phyloP scores from a whole-genome alignment of 92 coral and sea anemone species.

The Siderastrea radians region DNA sequence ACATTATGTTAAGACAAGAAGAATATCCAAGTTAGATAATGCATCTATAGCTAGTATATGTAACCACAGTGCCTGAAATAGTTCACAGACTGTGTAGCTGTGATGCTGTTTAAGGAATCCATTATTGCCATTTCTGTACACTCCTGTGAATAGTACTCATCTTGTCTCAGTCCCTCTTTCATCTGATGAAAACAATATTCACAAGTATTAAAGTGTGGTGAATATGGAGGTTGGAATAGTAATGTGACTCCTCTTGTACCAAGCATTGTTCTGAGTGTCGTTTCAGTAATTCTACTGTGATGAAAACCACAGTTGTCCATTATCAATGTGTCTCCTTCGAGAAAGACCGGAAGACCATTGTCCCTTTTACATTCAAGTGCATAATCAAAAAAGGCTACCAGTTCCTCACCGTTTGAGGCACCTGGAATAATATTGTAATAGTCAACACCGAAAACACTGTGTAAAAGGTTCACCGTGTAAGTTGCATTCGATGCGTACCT shows the following conservation, averaged over 20 bases:
- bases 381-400: slow-evolving; percentile 49
- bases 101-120: slow-evolving; percentile 58
- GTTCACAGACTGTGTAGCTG: slow-evolving; percentile 45
- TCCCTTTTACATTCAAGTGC: slow-evolving; percentile 13
- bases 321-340: slow-evolving; percentile 28
- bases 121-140: slow-evolving; percentile 73
- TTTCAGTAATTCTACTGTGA: slow-evolving; percentile 19
- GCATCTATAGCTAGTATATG: slow-evolving; percentile 18
- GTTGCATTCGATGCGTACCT: slow-evolving; percentile 68
- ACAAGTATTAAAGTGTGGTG: too few species aligned
- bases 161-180: slow-evolving; percentile 53
- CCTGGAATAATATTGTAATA: slow-evolving; percentile 54
- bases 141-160: slow-evolving; percentile 59
- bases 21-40: neutral
- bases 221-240: slow-evolving; percentile 34
- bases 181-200: neutral
- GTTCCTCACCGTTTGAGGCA: slow-evolving; percentile 57
- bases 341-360: slow-evolving; percentile 40
- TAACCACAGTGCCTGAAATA: slow-evolving; percentile 69
- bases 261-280: slow-evolving; percentile 41
- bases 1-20: neutral
- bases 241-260: slow-evolving; percentile 31
- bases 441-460: slow-evolving; percentile 39
- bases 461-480: slow-evolving; percentile 24
- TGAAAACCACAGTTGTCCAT: too few species aligned